A percentile compares a stretch with the other conserved stretches of the same genome.
These are phyloP conservation scores for Hydriomena furcata DNA, from an alignment of 2,888 invertebrate species.

Conservation along the genomic window DNA sequence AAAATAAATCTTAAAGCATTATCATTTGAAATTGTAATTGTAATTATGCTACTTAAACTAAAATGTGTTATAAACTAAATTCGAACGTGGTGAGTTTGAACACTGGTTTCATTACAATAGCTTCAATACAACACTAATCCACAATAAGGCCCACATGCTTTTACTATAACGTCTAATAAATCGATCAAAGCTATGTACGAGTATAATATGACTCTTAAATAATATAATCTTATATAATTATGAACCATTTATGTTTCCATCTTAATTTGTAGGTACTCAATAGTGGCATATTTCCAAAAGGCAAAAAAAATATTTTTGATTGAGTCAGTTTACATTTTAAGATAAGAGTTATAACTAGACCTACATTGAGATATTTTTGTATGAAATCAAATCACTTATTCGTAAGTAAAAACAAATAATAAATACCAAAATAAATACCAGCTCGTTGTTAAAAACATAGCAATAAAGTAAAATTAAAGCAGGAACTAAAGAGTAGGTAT, in stretches of 20 bases:
- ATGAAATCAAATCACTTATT: too few species aligned
- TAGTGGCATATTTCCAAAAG: too few species aligned
- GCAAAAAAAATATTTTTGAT: too few species aligned
- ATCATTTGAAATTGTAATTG: conserved; percentile 6
- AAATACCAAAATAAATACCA: too few species aligned
- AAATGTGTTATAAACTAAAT: conserved; percentile 33
- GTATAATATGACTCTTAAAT: conserved; percentile 29
- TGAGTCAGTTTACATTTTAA: too few species aligned
- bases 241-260: too few species aligned
- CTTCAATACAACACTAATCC: conserved; percentile 33
- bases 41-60: conserved; percentile 25
- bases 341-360: too few species aligned
- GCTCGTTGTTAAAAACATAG: background rate
- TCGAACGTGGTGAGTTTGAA: conserved; percentile 80
- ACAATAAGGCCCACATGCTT: conserved; percentile 51
- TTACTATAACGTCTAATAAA: conserved; percentile 14
- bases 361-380: too few species aligned
- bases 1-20: background rate
- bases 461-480: background rate
- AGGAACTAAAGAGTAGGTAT: background rate
- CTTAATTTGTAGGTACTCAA: too few species aligned
- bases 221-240: too few species aligned
- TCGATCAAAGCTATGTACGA: conserved; percentile 31
- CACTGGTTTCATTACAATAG: conserved; percentile 46
- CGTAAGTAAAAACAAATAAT: background rate